These are phyloP conservation scores for Xanthia togata DNA, from an alignment of 2,888 invertebrate species.

Conservation along the genomic window DNA sequence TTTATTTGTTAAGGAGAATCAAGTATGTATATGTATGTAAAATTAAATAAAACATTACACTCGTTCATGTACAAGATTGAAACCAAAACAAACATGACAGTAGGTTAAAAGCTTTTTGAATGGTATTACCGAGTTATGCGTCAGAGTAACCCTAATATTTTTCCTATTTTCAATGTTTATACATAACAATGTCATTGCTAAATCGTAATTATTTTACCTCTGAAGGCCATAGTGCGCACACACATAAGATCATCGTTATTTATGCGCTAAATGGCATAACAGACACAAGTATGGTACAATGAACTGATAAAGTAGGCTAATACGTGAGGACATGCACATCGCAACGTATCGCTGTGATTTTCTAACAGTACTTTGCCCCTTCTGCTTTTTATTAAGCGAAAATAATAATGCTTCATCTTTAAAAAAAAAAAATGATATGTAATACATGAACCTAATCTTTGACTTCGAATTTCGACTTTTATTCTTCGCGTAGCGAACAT, in stretches of 20 bases:
- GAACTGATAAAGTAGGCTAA: conserved; percentile 66
- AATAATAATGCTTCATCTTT: conserved; percentile 2
- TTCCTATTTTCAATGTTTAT: conserved; percentile 21
- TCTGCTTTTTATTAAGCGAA: conserved; percentile 7
- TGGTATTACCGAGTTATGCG: conserved; percentile 1
- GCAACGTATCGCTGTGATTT: conserved; percentile 49
- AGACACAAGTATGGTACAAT: conserved; percentile 61
- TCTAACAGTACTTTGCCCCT: conserved; percentile 52
- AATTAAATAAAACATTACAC: conserved; percentile 9
- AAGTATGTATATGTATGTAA: background rate
- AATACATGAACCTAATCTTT: background rate
- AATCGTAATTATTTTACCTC: conserved; percentile 35
- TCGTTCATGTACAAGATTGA: conserved; percentile 7
- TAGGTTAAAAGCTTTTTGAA: conserved; percentile 25
- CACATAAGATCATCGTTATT: conserved; percentile 45
- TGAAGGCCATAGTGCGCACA: conserved; percentile 41
- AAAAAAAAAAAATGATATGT: background rate
- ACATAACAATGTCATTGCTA: conserved; percentile 7
- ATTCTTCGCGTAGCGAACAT: conserved; percentile 17
- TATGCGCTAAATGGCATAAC: conserved; percentile 51
- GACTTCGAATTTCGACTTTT: background rate
- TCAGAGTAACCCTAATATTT: conserved; percentile 2
- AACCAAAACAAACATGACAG: conserved; percentile 15
- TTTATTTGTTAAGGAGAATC: background rate
- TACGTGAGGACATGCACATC: conserved; percentile 69